Evolutionary conservation across 2,888 invertebrate species (phyloP).

Genomic region (Spodoptera picta): DNA sequence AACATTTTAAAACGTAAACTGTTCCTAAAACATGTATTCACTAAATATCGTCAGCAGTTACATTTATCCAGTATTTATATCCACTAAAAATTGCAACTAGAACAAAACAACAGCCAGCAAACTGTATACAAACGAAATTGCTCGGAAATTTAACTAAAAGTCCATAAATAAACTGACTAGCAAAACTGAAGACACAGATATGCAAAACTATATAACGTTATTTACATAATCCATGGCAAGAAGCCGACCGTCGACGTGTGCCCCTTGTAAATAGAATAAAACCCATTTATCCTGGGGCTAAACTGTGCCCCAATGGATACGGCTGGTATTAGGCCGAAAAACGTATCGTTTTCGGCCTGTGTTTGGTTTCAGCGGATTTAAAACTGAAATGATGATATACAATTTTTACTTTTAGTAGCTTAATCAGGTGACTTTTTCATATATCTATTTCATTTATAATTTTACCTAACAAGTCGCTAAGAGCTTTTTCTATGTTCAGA

Average conservation of each 20-base stretch:
- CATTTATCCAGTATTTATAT: background rate
- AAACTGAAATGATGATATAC: background rate
- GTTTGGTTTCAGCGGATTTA: constrained; percentile 23
- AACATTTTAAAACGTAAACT: too few species aligned
- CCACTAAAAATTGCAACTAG: constrained; percentile 5
- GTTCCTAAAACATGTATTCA: too few species aligned
- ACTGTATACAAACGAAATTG: constrained; percentile 27
- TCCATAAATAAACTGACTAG: constrained; percentile 49
- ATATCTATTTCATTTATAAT: too few species aligned
- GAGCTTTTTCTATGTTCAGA: too few species aligned
- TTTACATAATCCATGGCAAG: constrained; percentile 60
- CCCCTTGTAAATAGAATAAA: constrained; percentile 62
- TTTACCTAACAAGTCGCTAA: too few species aligned
- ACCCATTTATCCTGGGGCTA: constrained; percentile 55
- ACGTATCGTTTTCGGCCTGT: constrained; percentile 24
- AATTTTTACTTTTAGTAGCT: too few species aligned
- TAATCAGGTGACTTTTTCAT: too few species aligned
- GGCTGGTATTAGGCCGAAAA: constrained; percentile 31
- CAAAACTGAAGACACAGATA: constrained; percentile 56
- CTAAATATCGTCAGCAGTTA: too few species aligned
- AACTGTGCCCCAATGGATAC: constrained; percentile 40
- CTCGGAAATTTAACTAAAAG: constrained; percentile 40
- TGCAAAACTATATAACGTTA: constrained; percentile 56
- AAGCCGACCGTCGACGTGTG: constrained; percentile 57
- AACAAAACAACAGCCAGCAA: constrained; percentile 8